Evolutionary conservation across 2,797 vertebrate genomes (phyloP), one percentile per base, ranked within the genome.

Genomic region (Chelon labrosus): DNA sequence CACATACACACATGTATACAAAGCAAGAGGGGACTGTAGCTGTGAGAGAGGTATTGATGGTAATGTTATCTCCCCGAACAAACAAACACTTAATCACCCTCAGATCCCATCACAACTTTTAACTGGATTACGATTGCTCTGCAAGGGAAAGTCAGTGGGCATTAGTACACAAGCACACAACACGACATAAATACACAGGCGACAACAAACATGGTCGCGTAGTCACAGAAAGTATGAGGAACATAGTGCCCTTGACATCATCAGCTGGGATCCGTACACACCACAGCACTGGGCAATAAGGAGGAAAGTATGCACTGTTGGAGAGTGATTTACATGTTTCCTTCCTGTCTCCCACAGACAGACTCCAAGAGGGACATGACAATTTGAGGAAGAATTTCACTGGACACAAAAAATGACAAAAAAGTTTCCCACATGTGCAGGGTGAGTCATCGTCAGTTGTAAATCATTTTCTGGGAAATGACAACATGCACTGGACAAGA

Each of bases 1-100:
- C 83, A 79, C 58, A 52, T 38, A 38, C 46, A 69, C 19, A 58
- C 72, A 77, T 9, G n/a, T 3, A 37, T 53, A 75, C 47, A 64
- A 49, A 78, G 59, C 44, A 67, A 58, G 58, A 42, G 57, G 46
- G 65, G 69, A 76, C 73, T 77, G 70, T 65, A 79, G 77, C 66
- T 68, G 70, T 60, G 83, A 69, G 65, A 80, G 79, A 73, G 76
- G 83, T 79, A 88, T 84, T 78, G 76, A 93, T 88, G 70, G 57
- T 71, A 80, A 91, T 77, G 73, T 61, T 50, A 81, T 79, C 76
- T 85, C 65, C 64, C 80, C 51, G 67, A 84, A 85, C 82, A 91
- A 91, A 91, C 87, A 94, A 91, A 89, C 84, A 88, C 85, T 91
- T 91, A 85, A 94, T 92, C 86, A 84, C 75, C 67, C 70, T 49